Base-by-base conservation (phyloP, 2,888 invertebrate species). In the Drosophila fungiperda region DNA sequence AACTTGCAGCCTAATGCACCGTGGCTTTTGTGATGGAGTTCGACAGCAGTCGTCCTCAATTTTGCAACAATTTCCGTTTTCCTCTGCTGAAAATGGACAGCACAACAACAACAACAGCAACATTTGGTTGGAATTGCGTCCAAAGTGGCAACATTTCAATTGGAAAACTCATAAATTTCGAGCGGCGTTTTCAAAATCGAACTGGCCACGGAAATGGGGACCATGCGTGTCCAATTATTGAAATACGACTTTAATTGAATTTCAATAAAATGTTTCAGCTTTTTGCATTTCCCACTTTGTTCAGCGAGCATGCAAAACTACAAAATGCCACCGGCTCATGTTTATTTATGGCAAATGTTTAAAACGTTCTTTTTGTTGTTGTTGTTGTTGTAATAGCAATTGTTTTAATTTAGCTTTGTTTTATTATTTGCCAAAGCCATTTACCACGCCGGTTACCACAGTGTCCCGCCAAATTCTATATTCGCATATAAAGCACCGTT, bases 201-300 rank as follows among this genome's bases (percentile, higher is more conserved):
- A 55, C 57, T 68, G 74, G 69, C 77, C 82, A 87, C 90, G 91
- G 91, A 91, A 91, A 90, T 92, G 91, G 85, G 89, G 76, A 88
- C 90, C 92, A 92, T 91, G 92, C 92, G 91, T 91, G 88, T 82
- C 92, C 91, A 92, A 92, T 92, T 92, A 92, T 92, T 92, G 92
- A 92, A 91, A 92, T 92, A 92, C 92, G 90, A 91, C 86, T 90
- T 91, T 90, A 90, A 90, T 91, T 90, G 91, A 91, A 90, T 90
- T 91, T 89, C 90, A 91, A 91, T 91, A 90, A 90, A 90, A 90
- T 90, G 83, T 86, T 57, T 74, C 72, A 78, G 72, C 72, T 76
- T 76, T 87, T 82, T 78, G 77, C 76, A 82, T 80, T 79, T 83
- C 72, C 83, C 58, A 49, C 49, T 49, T 38, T 38, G 23, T 38